phyloP scores from a whole-genome alignment of 30 jellyfish, hydroid and myxozoan genomes.

The Pelagia noctiluca region DNA sequence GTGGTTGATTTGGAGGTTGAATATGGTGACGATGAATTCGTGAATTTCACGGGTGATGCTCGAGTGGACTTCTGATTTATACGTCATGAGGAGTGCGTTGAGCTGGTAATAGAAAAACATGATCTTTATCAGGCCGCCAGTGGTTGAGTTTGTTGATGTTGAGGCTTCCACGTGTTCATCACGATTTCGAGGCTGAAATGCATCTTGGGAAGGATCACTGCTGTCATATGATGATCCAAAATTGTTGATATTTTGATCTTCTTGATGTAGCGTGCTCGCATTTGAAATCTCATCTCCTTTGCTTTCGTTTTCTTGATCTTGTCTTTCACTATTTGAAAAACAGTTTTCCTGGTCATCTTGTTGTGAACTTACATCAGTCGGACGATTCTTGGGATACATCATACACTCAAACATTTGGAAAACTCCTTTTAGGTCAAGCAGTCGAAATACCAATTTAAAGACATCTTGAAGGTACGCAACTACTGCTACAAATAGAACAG shows the following conservation, averaged over 20 bases:
- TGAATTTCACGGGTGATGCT: not conserved
- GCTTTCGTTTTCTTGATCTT: not conserved
- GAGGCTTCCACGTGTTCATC: too few relatives aligned
- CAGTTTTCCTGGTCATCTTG: too few relatives aligned
- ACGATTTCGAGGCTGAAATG: too few relatives aligned
- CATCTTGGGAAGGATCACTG: not conserved
- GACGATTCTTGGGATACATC: too few relatives aligned
- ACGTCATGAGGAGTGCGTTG: not conserved
- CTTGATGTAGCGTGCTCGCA: not conserved
- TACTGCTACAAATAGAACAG: not conserved
- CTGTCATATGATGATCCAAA: not conserved
- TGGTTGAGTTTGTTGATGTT: not conserved
- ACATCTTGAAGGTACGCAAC: not conserved
- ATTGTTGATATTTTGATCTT: not conserved
- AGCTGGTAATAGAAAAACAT: too few relatives aligned
- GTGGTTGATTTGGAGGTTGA: not conserved
- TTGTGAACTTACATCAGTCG: too few relatives aligned
- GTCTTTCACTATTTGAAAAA: not conserved
- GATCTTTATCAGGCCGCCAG: not conserved
- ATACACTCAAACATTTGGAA: too few relatives aligned
- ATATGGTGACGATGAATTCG: too few relatives aligned
- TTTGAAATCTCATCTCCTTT: not conserved
- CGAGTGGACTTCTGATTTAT: not conserved
- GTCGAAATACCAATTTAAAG: not conserved
- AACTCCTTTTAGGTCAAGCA: not conserved